phyloP scores from a whole-genome alignment of 2,888 invertebrate genomes.

The Saturnia pavonia region DNA sequence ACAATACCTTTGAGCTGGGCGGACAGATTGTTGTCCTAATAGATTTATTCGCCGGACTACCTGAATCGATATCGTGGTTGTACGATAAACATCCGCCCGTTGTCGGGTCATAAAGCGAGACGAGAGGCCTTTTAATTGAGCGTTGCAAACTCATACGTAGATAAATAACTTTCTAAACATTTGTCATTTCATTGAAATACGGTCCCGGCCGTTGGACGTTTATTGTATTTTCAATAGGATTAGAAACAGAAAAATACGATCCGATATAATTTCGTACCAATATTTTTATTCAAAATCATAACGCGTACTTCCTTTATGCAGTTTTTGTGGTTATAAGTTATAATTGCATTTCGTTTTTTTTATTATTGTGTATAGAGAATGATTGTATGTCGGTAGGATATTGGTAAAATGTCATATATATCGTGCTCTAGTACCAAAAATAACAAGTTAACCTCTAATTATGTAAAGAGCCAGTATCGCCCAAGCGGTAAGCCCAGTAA shows the following conservation, averaged over 20 bases:
- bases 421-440: not conserved
- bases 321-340: constrained; percentile 43
- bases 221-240: constrained; percentile 74
- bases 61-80: constrained; percentile 72
- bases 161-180: constrained; percentile 81
- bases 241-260: constrained; percentile 74
- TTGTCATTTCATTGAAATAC: constrained; percentile 79
- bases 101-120: constrained; percentile 60
- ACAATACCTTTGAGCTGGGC: constrained; percentile 53
- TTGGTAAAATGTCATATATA: not conserved
- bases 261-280: constrained; percentile 58
- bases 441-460: constrained; percentile 49
- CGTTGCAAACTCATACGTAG: constrained; percentile 62
- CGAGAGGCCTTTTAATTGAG: constrained; percentile 67
- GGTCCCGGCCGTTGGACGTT: constrained; percentile 59
- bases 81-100: constrained; percentile 73
- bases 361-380: not conserved
- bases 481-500: constrained; percentile 47
- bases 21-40: constrained; percentile 64
- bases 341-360: constrained; percentile 46
- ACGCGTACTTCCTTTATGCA: constrained; percentile 56
- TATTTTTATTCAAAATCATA: constrained; percentile 55
- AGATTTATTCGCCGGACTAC: constrained; percentile 74
- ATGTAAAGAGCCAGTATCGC: constrained; percentile 50
- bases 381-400: not conserved